phyloP scores from a whole-genome alignment of 37 sponge, comb jelly and placozoan genomes.

The Ephydatia muelleri region DNA sequence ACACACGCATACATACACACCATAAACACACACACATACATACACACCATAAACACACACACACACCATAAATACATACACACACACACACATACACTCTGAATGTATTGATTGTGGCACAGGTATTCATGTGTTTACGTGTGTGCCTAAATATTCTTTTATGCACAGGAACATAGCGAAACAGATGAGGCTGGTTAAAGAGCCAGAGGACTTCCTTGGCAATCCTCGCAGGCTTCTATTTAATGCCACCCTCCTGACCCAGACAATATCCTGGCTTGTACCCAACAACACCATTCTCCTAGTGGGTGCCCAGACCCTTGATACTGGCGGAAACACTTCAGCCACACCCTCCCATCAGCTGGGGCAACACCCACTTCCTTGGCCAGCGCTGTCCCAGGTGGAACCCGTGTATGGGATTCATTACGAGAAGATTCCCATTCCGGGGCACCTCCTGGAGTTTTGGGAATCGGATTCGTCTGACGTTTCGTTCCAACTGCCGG shows the following conservation, averaged over 20 bases:
- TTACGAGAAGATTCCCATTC: slow-evolving; percentile 2
- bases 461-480: slow-evolving; percentile 4
- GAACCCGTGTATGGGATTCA: slow-evolving; percentile 60
- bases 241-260: slow-evolving; percentile 20
- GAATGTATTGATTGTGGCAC: too few relatives aligned
- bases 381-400: slow-evolving; percentile 19
- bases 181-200: slow-evolving; percentile 44
- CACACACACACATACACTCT: too few relatives aligned
- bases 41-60: too few relatives aligned
- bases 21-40: too few relatives aligned
- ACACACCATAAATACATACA: too few relatives aligned
- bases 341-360: not conserved
- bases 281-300: slow-evolving; percentile 55
- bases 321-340: not conserved
- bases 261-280: slow-evolving; percentile 9
- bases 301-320: slow-evolving; percentile 34
- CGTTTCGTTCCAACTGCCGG: not conserved
- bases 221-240: slow-evolving; percentile 46
- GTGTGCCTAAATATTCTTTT: too few relatives aligned
- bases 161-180: slow-evolving; percentile 30
- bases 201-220: slow-evolving; percentile 73
- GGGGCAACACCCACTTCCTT: not conserved
- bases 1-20: too few relatives aligned
- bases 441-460: slow-evolving; percentile 5
- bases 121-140: too few relatives aligned